Base-by-base conservation (phyloP, 2,888 invertebrate genomes). In the Spodoptera picta region DNA sequence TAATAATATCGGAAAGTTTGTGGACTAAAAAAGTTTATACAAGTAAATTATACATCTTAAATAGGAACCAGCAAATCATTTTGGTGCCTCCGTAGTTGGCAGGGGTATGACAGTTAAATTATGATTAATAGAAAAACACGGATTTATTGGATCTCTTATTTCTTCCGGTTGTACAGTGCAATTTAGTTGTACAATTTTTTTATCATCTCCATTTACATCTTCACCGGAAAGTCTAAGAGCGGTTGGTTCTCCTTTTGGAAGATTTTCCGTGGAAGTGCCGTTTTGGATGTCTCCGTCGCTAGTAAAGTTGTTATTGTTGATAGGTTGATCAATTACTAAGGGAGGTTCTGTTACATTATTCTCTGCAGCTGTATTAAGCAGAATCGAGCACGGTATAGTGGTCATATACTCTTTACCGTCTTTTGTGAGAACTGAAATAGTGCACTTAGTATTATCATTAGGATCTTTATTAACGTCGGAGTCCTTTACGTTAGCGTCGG, bases 271-370 rank as follows among this genome's bases (percentile, higher is more conserved):
- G 4, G 51, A 10, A 23, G 62, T 63, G 27, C 59, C 44, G 23
- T 69, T 69, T 57, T 49, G 54, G 7, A 53, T 51, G 23, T 12
- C 46, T n/a, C 47, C 45, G 4, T 72, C 73, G 44, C 44, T 65
- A 11, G 76, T 79, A 48, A 51, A 11, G 23, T 79, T 79, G 24
- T 12, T 62, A 11, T 69, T 36, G 62, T 70, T 70, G 19, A 80
- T 83, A 24, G 80, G 72, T 44, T 75, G 68, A 68, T 85, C 85
- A 36, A 65, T 52, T 24, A 73, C 70, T 42, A 80, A 24, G 23
- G 90, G 86, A 19, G 93, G 87, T 77, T 94, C 94, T n/a, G 94
- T 93, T 0, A 93, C 93, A 81, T 93, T 94, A 75, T 95, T 94
- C 82, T 94, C 92, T 42, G 94, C 93, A 19, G 95, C 95, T 45